Conservation (phyloP, 2,888 invertebrate genomes). For the Acleris cristana region DNA sequence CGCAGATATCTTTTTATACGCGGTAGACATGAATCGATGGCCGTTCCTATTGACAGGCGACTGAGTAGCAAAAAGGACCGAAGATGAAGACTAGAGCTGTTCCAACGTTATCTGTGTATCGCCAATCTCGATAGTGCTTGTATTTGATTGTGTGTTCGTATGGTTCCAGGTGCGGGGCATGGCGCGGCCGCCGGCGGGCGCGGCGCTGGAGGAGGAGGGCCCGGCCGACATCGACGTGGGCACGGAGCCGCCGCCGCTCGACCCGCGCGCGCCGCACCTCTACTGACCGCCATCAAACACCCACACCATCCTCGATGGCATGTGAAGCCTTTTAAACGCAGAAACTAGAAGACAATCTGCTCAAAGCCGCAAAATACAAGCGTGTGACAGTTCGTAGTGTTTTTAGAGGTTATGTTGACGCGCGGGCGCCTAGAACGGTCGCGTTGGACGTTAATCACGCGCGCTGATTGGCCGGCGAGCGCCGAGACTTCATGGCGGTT, state of each 20-base stretch:
- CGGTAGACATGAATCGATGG: too few species aligned
- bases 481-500: constrained; percentile 21
- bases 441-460: constrained; percentile 24
- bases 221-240: constrained; percentile 81
- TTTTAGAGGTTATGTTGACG: too few species aligned
- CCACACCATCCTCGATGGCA: constrained; percentile 22
- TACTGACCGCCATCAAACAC: constrained; percentile 46
- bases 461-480: constrained; percentile 26
- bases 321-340: too few species aligned
- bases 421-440: background rate
- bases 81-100: too few species aligned
- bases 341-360: too few species aligned
- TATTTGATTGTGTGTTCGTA: background rate
- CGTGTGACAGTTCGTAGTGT: too few species aligned
- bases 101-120: background rate
- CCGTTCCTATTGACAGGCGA: too few species aligned
- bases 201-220: constrained; percentile 62
- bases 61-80: too few species aligned
- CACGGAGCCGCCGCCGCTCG: constrained; percentile 73
- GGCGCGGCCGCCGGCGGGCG: constrained; percentile 52
- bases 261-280: constrained; percentile 49
- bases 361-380: too few species aligned
- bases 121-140: background rate
- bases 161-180: constrained; percentile 68
- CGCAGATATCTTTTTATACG: too few species aligned